Conservation (phyloP, 2,888 invertebrate species). For the Arrhopalites spinosus region DNA sequence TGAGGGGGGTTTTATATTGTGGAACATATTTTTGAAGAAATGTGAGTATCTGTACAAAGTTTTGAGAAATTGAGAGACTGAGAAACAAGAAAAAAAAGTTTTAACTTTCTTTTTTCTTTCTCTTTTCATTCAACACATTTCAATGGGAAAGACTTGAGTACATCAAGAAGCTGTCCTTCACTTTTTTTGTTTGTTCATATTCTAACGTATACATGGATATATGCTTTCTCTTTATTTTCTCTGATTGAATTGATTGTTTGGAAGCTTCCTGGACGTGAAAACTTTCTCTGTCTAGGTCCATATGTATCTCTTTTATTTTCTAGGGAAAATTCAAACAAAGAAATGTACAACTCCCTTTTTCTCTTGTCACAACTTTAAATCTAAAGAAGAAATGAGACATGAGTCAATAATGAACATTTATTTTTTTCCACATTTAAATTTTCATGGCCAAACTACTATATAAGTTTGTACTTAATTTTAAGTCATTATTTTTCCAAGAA, state of each 20-base stretch:
- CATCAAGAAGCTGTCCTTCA: not conserved
- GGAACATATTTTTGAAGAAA: too few relatives aligned
- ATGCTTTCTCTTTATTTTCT: not conserved
- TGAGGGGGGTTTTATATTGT: too few relatives aligned
- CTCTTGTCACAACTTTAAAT: not conserved
- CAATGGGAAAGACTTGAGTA: not conserved
- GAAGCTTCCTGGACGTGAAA: not conserved
- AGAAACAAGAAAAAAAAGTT: too few relatives aligned
- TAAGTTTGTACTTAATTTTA: too few relatives aligned
- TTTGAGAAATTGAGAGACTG: too few relatives aligned
- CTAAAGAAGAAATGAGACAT: too few relatives aligned
- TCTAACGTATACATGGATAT: not conserved
- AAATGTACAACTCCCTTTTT: not conserved
- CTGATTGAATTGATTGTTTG: slow-evolving; percentile 13
- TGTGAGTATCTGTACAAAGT: too few relatives aligned
- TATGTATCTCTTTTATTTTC: not conserved
- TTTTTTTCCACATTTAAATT: too few relatives aligned
- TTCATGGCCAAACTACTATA: too few relatives aligned
- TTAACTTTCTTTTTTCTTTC: too few relatives aligned
- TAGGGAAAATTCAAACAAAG: not conserved
- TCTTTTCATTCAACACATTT: not conserved
- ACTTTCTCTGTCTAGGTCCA: not conserved
- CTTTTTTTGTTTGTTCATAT: not conserved
- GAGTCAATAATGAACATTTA: too few relatives aligned
- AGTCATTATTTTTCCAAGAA: too few relatives aligned